phyloP scores from a whole-genome alignment of 2,797 vertebrate species.

The Girardinus metallicus region DNA sequence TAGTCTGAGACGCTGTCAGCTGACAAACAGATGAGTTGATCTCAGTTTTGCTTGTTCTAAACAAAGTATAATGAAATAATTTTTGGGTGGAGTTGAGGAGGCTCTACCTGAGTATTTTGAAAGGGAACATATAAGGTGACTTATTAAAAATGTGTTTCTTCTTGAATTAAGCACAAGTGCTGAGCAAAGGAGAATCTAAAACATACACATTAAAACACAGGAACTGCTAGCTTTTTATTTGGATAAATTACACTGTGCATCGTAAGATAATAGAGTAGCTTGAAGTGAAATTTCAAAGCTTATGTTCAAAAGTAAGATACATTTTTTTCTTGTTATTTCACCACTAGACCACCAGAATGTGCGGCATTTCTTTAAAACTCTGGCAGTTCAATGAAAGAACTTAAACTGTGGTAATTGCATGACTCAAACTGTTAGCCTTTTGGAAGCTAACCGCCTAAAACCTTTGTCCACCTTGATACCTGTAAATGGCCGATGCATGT shows the following conservation, averaged over 20 bases:
- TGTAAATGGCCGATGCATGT: background rate
- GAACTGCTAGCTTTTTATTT: background rate
- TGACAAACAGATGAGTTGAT: slow-evolving; percentile 7
- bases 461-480: background rate
- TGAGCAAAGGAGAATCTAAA: background rate
- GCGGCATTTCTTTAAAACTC: background rate
- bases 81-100: background rate
- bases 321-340: background rate
- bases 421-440: background rate
- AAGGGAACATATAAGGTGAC: background rate
- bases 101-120: background rate
- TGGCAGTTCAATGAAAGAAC: background rate
- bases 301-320: background rate
- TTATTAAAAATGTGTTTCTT: background rate
- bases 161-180: background rate
- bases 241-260: background rate
- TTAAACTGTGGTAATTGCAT: background rate
- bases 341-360: background rate
- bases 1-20: background rate
- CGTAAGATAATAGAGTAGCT: background rate
- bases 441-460: background rate
- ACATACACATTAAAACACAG: background rate
- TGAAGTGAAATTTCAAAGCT: background rate
- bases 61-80: slow-evolving; percentile 1
- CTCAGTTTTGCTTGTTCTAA: slow-evolving; percentile 5